Conservation (phyloP, 30 jellyfish, hydroid and myxozoan genomes). For the Mastigias papua region DNA sequence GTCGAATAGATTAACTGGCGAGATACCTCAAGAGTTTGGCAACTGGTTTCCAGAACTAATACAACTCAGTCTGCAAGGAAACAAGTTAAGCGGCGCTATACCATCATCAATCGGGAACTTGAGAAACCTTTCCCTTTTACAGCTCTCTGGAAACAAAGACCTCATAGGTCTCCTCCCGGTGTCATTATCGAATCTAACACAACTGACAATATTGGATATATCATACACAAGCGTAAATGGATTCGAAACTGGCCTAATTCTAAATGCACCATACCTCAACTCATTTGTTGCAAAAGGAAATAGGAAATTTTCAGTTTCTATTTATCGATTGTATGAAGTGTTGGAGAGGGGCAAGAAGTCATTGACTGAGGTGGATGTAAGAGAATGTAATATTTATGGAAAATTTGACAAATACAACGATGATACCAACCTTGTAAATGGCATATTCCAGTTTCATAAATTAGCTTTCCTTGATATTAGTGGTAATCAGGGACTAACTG, state of each 20-base stretch:
- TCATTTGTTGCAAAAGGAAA: slow-evolving; percentile 61
- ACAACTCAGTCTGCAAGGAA: slow-evolving; percentile 53
- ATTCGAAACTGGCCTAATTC: slow-evolving; percentile 61
- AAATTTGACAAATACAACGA: slow-evolving; percentile 58
- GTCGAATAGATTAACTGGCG: slow-evolving; percentile 51
- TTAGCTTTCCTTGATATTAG: slow-evolving; percentile 57
- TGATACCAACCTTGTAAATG: slow-evolving; percentile 53
- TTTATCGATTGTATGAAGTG: slow-evolving; percentile 23
- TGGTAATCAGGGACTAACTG: slow-evolving; percentile 51
- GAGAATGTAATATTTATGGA: slow-evolving; percentile 57
- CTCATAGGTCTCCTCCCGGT: slow-evolving; percentile 56
- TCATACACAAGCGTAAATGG: slow-evolving; percentile 55
- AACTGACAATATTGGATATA: slow-evolving; percentile 52
- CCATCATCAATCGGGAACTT: slow-evolving; percentile 67
- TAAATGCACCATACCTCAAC: slow-evolving; percentile 9
- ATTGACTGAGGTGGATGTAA: slow-evolving; percentile 52
- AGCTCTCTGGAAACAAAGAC: slow-evolving; percentile 39
- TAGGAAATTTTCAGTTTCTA: slow-evolving; percentile 14
- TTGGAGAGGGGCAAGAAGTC: slow-evolving; percentile 36
- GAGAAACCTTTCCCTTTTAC: slow-evolving; percentile 16
- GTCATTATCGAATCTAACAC: slow-evolving; percentile 40
- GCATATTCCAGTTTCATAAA: slow-evolving; percentile 46
- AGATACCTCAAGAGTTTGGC: slow-evolving; percentile 69
- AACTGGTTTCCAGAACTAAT: slow-evolving; percentile 69
- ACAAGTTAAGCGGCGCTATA: slow-evolving; percentile 10